phyloP scores from a whole-genome alignment of 2,888 invertebrate species.

The Lottia gigantea region DNA sequence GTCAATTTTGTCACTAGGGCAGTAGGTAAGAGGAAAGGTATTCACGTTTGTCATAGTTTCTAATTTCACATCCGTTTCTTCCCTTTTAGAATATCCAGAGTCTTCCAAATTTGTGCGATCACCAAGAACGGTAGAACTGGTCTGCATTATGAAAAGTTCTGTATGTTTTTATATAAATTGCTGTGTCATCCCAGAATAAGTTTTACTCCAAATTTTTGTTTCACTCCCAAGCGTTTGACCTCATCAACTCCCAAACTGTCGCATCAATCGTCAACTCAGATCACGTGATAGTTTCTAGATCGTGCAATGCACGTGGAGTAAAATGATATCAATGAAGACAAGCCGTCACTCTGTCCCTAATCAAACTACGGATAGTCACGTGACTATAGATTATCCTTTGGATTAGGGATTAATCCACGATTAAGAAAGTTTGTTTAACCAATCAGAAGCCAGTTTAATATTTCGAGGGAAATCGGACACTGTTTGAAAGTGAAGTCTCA shows the following conservation, averaged over 20 bases:
- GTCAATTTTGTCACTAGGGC: neutral
- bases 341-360: neutral
- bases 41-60: neutral
- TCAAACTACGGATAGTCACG: neutral
- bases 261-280: neutral
- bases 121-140: neutral
- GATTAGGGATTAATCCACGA: constrained; percentile 1
- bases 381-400: neutral
- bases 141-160: constrained; percentile 7
- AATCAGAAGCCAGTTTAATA: neutral
- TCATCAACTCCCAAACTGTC: constrained; percentile 1
- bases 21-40: neutral
- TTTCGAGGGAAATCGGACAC: too few species aligned
- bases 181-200: neutral
- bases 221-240: neutral
- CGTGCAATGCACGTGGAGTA: neutral
- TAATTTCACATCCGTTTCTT: neutral
- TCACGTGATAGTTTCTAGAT: neutral
- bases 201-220: constrained; percentile 14
- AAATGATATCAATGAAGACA: neutral
- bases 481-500: too few species aligned
- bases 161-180: constrained; percentile 7
- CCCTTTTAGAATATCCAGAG: neutral
- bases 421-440: neutral
- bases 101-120: constrained; percentile 16